These are phyloP conservation scores for Cosmia pyralina DNA, from an alignment of 2,888 invertebrate species.

Conservation along the genomic window DNA sequence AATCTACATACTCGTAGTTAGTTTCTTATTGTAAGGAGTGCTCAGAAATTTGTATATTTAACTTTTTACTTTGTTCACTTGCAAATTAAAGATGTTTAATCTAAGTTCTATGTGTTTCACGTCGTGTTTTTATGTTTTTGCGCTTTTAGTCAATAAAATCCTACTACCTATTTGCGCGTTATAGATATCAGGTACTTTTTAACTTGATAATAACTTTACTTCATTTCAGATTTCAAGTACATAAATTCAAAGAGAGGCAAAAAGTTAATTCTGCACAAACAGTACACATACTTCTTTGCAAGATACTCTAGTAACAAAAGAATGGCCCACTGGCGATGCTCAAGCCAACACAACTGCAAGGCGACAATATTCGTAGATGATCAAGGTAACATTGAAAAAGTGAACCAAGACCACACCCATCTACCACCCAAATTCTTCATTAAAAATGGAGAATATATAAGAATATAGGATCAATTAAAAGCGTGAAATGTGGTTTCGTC, in stretches of 20 bases:
- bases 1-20: not conserved
- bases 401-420: slow-evolving; percentile 19
- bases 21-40: too few relatives aligned
- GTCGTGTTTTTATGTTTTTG: not conserved
- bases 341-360: slow-evolving; percentile 20
- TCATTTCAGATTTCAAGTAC: slow-evolving; percentile 23
- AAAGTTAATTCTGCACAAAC: slow-evolving; percentile 20
- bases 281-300: slow-evolving; percentile 14
- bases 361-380: slow-evolving; percentile 29
- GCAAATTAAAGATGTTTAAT: not conserved
- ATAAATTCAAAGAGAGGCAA: slow-evolving; percentile 34
- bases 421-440: slow-evolving; percentile 22
- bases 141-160: not conserved
- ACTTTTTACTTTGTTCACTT: not conserved
- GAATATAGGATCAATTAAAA: not conserved
- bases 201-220: not conserved
- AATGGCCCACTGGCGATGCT: slow-evolving; percentile 21
- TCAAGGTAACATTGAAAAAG: slow-evolving; percentile 4
- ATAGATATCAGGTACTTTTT: not conserved
- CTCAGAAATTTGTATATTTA: not conserved
- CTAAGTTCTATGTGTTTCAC: not conserved
- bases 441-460: slow-evolving; percentile 33
- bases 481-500: not conserved
- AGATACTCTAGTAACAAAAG: slow-evolving; percentile 10
- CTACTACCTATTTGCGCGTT: not conserved